Evolutionary conservation across 2,797 vertebrate species (phyloP).

Genomic region (Hippocampus kuda): DNA sequence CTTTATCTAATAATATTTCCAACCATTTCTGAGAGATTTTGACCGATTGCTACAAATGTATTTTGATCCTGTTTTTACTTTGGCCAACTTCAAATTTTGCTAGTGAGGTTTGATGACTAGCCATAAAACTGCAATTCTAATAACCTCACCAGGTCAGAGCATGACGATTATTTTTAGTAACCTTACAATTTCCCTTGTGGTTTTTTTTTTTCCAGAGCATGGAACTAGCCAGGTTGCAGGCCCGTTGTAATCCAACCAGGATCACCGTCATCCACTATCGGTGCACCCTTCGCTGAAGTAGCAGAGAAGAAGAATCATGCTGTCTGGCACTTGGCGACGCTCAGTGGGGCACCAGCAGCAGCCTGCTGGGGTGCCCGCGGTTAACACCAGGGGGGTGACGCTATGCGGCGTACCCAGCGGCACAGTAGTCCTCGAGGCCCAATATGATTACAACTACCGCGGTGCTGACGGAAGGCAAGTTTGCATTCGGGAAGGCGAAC

Average conservation of each 20-base stretch:
- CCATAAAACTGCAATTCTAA: neutral
- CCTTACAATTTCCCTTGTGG: neutral
- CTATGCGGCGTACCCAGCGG: conserved; percentile 56
- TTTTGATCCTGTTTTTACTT: neutral
- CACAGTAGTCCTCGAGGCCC: conserved; percentile 71
- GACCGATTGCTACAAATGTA: neutral
- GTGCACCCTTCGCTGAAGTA: conserved; percentile 40
- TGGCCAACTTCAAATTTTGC: too few relatives aligned
- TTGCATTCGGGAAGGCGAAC: conserved; percentile 78
- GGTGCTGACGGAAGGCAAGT: conserved; percentile 72
- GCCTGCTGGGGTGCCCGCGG: conserved; percentile 15
- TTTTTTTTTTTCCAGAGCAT: conserved; percentile 59
- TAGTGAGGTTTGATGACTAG: neutral
- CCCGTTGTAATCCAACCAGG: conserved; percentile 16
- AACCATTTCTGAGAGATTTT: neutral
- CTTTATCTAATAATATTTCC: neutral
- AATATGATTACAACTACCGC: conserved; percentile 77
- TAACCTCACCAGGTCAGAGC: neutral
- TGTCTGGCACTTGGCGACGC: conserved; percentile 70
- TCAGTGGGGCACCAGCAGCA: conserved; percentile 53
- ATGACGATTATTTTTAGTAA: neutral
- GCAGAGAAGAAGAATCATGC: conserved; percentile 59
- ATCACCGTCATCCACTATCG: conserved; percentile 17
- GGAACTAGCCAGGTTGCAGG: conserved; percentile 42
- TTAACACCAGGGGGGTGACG: conserved; percentile 39